These are phyloP conservation scores for Anagyrus pseudococci DNA, from an alignment of 2,888 invertebrate genomes.

Conservation along the genomic window DNA sequence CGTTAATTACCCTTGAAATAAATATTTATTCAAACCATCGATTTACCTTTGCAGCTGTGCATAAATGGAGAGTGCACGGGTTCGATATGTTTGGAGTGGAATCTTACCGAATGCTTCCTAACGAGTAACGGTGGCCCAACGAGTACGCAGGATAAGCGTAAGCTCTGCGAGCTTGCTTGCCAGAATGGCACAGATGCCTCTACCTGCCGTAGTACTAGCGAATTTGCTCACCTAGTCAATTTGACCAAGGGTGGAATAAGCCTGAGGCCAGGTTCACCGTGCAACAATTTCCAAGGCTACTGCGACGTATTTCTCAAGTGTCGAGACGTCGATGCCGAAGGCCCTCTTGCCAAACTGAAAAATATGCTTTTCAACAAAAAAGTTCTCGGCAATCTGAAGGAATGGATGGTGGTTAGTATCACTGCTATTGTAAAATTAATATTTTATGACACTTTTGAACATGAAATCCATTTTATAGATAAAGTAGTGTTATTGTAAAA, in stretches of 20 bases:
- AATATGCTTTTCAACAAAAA: slow-evolving; percentile 92
- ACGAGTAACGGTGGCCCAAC: slow-evolving; percentile 79
- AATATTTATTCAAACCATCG: too few relatives aligned
- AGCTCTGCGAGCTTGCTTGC: slow-evolving; percentile 97
- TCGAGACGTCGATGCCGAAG: slow-evolving; percentile 97
- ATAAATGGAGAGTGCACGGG: slow-evolving; percentile 91
- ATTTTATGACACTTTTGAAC: too few relatives aligned
- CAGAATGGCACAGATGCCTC: slow-evolving; percentile 78
- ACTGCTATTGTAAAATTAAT: too few relatives aligned
- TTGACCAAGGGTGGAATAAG: slow-evolving; percentile 83
- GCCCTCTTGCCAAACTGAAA: slow-evolving; percentile 94
- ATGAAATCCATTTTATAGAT: too few relatives aligned
- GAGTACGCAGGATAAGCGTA: slow-evolving; percentile 74
- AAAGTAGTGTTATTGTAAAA: too few relatives aligned
- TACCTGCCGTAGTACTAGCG: slow-evolving; percentile 86
- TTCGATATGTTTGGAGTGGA: slow-evolving; percentile 94
- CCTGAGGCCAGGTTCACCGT: slow-evolving; percentile 93
- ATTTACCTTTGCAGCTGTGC: slow-evolving; percentile 73
- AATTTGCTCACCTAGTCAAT: slow-evolving; percentile 77
- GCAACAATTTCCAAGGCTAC: slow-evolving; percentile 98
- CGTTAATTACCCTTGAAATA: too few relatives aligned
- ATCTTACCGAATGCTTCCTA: slow-evolving; percentile 93
- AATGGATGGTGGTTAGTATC: slow-evolving; percentile 86
- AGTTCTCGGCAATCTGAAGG: slow-evolving; percentile 84
- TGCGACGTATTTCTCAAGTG: slow-evolving; percentile 99